Evolutionary conservation across 2,797 vertebrate genomes (phyloP), one percentile per base, ranked within the genome.

Genomic region (Percopsis omiscomaycus): DNA sequence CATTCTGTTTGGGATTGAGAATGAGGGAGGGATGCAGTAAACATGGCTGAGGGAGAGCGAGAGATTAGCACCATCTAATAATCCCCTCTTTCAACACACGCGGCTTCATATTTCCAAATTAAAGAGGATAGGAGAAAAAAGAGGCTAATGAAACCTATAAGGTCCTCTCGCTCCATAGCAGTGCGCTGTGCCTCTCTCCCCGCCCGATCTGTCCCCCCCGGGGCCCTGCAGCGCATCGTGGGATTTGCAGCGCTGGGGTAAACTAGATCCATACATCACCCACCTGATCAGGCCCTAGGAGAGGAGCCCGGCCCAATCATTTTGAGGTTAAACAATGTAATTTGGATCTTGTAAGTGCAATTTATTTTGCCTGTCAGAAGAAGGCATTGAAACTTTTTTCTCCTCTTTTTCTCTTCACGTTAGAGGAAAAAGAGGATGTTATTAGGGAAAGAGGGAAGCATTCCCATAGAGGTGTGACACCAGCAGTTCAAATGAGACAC

Each of bases 261-360:
- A 97, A 96, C 95, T 91, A 91, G 94, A 92, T 91, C 91, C 94
- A 97, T 98, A 98, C 95, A 98, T 98, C 96, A 98, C 91, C 81
- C 74, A 64, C 61, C 79, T 84, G 86, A 90, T 87, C 84, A 92
- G 92, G 93, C 78, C 85, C 84, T 70, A 92, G 89, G 83, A 88
- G 92, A 94, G 92, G 91, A 66, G 86, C 91, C 94, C 75, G 86
- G 93, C 92, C 93, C 95, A 96, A 94, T 97, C 95, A 97, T 96
- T 96, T 90, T 94, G 94, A 96, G 96, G 96, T 98, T 98, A 97
- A 98, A 92, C 91, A 92, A 91, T 92, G 89, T 92, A 88, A 93
- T 93, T 92, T 93, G 87, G 92, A 91, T 90, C 88, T 89, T 90
- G 89, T 90, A 88, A 85, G 81, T 89, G 89, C 88, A 90, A 93